These are phyloP conservation scores for Boloria selene DNA, from an alignment of 2,888 invertebrate species.

Conservation along the genomic window DNA sequence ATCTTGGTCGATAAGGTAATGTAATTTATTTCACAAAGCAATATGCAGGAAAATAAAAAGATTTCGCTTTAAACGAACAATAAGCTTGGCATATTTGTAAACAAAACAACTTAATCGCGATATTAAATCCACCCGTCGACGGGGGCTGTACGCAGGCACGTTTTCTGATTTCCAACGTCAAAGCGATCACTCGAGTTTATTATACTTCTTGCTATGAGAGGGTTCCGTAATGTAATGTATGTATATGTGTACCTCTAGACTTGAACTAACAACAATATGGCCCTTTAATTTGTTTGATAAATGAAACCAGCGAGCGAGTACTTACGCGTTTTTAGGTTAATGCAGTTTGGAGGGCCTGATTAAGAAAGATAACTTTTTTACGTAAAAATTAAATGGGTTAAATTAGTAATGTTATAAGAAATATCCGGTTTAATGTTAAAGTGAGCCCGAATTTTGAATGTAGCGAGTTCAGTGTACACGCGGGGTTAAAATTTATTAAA, in stretches of 20 bases:
- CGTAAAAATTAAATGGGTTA: not conserved
- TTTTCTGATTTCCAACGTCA: conserved; percentile 41
- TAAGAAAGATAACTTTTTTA: not conserved
- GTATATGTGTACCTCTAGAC: conserved; percentile 17
- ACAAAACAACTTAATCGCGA: conserved; percentile 31
- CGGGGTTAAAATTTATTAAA: too few relatives aligned
- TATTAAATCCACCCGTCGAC: conserved; percentile 25
- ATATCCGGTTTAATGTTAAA: not conserved
- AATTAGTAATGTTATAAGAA: not conserved
- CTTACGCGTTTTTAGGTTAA: not conserved
- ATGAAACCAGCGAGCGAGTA: conserved; percentile 8
- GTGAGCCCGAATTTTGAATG: too few relatives aligned
- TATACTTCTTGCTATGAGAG: conserved; percentile 32
- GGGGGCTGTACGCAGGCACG: conserved; percentile 16
- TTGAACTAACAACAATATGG: conserved; percentile 32
- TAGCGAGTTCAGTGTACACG: too few relatives aligned
- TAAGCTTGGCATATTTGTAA: conserved; percentile 18
- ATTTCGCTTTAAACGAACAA: not conserved
- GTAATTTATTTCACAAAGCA: too few relatives aligned
- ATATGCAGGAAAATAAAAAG: not conserved
- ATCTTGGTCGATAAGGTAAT: too few relatives aligned
- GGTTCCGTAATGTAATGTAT: conserved; percentile 26
- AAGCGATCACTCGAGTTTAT: conserved; percentile 42
- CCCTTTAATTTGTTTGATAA: conserved; percentile 22
- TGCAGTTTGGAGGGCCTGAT: not conserved